Evolutionary conservation across 2,797 vertebrate species (phyloP).

Genomic region (Eupleurogrammus muticus): DNA sequence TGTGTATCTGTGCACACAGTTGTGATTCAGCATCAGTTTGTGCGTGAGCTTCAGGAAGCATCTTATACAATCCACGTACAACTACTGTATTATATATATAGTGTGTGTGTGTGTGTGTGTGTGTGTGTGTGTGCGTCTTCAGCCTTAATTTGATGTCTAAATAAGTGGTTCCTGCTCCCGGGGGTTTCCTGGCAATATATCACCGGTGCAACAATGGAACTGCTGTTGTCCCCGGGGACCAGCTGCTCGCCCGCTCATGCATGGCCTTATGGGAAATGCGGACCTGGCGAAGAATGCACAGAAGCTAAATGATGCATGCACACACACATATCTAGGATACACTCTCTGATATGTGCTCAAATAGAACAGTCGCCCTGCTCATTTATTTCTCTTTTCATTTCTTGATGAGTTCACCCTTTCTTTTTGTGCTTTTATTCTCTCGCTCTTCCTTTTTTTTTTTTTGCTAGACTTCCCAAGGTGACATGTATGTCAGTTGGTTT

Average conservation of each 20-base stretch:
- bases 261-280: conserved; percentile 75
- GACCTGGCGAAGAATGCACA: conserved; percentile 54
- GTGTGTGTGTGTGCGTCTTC: conserved; percentile 48
- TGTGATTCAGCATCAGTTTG: conserved; percentile 40
- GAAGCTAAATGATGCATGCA: conserved; percentile 59
- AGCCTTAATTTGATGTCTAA: conserved; percentile 85
- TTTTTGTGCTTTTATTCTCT: conserved; percentile 7
- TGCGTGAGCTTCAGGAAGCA: conserved; percentile 26
- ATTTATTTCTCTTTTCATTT: conserved; percentile 43
- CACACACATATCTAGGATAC: conserved; percentile 23
- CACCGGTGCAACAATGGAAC: conserved; percentile 75
- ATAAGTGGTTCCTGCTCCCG: conserved; percentile 78
- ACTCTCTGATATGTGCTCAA: conserved; percentile 30
- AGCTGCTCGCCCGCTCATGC: conserved; percentile 70
- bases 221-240: conserved; percentile 67
- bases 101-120: conserved; percentile 32
- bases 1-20: neutral
- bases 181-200: conserved; percentile 76
- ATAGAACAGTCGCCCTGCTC: conserved; percentile 36
- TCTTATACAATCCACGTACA: conserved; percentile 15
- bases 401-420: conserved; percentile 17
- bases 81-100: conserved; percentile 35
- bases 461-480: conserved; percentile 40
- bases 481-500: conserved; percentile 59
- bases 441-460: conserved; percentile 5